A percentile compares a stretch with the other conserved stretches of the same genome.
Evolutionary conservation across 92 coral and sea anemone species (phyloP).

Genomic region (Epizoanthus illoricatus): DNA sequence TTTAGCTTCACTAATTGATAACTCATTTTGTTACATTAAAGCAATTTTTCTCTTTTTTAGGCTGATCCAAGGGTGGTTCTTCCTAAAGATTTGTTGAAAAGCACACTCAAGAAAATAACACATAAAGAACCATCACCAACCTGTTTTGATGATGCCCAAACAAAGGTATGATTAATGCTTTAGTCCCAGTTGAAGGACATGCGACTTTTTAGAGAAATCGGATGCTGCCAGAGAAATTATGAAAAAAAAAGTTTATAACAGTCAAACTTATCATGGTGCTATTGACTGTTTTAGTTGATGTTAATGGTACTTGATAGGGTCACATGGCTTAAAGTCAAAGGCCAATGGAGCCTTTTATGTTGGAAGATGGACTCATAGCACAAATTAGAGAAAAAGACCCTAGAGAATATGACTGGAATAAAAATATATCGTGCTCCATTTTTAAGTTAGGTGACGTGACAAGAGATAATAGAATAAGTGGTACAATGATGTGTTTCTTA

Average conservation of each 20-base stretch:
- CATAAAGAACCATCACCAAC: conserved; percentile 81
- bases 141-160: conserved; percentile 91
- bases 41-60: conserved; percentile 37
- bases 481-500: too few relatives aligned
- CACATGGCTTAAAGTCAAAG: too few relatives aligned
- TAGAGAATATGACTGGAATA: too few relatives aligned
- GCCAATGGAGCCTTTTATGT: too few relatives aligned
- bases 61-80: conserved; percentile 87
- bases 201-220: not conserved
- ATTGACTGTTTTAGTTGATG: too few relatives aligned
- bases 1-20: not conserved
- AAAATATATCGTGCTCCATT: too few relatives aligned
- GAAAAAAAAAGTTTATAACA: not conserved
- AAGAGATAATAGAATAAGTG: too few relatives aligned
- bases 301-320: too few relatives aligned
- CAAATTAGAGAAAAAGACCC: too few relatives aligned
- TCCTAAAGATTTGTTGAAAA: conserved; percentile 77
- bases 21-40: not conserved
- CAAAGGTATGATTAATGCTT: conserved; percentile 56
- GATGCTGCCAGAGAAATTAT: not conserved
- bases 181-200: not conserved
- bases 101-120: conserved; percentile 66
- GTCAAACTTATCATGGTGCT: too few relatives aligned
- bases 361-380: too few relatives aligned
- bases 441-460: too few relatives aligned